Conservation (phyloP, 1,140 invertebrate species). For the Microplitis mediator region DNA sequence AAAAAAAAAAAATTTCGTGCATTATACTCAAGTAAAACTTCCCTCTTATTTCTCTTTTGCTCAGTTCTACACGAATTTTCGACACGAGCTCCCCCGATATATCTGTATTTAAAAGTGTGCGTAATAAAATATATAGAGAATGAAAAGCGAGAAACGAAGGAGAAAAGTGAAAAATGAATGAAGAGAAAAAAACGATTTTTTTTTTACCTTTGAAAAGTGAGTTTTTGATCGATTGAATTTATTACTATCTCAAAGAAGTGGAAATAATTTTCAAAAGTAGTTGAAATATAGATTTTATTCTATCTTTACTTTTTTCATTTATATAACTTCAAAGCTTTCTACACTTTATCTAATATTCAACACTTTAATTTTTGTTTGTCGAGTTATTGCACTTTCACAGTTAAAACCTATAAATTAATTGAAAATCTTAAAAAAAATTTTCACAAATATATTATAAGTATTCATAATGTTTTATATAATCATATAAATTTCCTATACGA, state of each 20-base stretch:
- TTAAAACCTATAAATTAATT: too few relatives aligned
- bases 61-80: too few relatives aligned
- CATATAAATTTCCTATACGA: too few relatives aligned
- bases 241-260: background rate
- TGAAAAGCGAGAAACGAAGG: background rate
- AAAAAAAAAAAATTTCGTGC: too few relatives aligned
- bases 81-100: too few relatives aligned
- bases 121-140: background rate
- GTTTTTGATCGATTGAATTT: conserved; percentile 20
- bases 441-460: too few relatives aligned
- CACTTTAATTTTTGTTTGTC: background rate
- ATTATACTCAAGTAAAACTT: too few relatives aligned
- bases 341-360: background rate
- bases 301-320: background rate
- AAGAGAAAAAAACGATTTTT: conserved; percentile 2
- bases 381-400: too few relatives aligned
- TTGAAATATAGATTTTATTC: background rate
- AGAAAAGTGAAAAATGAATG: background rate
- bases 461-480: too few relatives aligned
- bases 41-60: too few relatives aligned
- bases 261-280: background rate
- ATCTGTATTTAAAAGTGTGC: too few relatives aligned
- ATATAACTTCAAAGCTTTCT: background rate
- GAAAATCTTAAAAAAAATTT: too few relatives aligned
- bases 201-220: background rate